Evolutionary conservation across 2,888 invertebrate species (phyloP).

Genomic region (Biston betularia): DNA sequence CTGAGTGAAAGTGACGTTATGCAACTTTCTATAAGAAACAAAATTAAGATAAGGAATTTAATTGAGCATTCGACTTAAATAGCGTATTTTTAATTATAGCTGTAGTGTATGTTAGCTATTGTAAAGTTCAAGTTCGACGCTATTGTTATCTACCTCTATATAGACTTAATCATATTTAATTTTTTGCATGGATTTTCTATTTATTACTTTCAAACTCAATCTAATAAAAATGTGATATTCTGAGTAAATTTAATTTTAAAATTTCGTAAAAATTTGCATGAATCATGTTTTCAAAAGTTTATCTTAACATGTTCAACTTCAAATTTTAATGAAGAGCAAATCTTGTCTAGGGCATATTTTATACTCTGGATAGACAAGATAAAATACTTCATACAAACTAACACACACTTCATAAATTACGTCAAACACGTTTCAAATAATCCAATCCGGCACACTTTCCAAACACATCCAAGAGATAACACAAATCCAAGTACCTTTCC

Average conservation of each 20-base stretch:
- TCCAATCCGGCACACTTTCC: constrained; percentile 32
- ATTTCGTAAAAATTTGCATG: not conserved
- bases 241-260: not conserved
- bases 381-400: constrained; percentile 22
- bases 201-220: no score
- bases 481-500: constrained; percentile 75
- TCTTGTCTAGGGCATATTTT: not conserved
- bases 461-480: constrained; percentile 51
- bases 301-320: not conserved
- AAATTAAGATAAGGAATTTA: constrained; percentile 53
- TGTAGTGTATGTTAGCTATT: constrained; percentile 1
- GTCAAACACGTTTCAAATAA: constrained; percentile 12
- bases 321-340: not conserved
- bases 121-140: constrained; percentile 12
- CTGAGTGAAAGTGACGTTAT: constrained; percentile 83
- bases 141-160: not conserved
- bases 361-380: not conserved
- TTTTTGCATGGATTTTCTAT: not conserved
- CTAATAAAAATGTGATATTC: no score
- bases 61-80: constrained; percentile 46
- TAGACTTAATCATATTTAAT: not conserved
- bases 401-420: constrained; percentile 13
- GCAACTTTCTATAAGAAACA: constrained; percentile 79
- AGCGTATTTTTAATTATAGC: constrained; percentile 39
- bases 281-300: constrained; percentile 21